Conservation (phyloP, 2,888 invertebrate genomes). For the Chrysolina haemoptera region DNA sequence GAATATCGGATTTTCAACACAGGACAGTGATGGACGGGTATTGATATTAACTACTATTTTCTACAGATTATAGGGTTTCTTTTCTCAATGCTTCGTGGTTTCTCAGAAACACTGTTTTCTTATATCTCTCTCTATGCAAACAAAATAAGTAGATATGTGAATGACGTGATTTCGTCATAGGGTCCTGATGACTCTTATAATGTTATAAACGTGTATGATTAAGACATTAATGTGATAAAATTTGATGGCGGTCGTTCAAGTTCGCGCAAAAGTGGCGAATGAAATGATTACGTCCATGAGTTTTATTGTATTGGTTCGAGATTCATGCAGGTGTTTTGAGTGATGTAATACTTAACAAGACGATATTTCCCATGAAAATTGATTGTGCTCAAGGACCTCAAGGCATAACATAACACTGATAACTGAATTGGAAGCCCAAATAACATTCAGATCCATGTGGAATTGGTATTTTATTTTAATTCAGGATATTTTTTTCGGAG, state of each 20-base stretch:
- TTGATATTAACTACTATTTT: too few species aligned
- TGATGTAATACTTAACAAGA: not conserved
- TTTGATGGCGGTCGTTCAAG: too few species aligned
- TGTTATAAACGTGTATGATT: too few species aligned
- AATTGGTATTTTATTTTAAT: conserved; percentile 11
- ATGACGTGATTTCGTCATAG: too few species aligned
- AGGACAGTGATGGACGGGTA: not conserved
- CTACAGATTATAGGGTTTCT: too few species aligned
- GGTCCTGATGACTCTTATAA: too few species aligned
- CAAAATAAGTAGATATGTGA: too few species aligned
- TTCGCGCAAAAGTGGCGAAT: not conserved
- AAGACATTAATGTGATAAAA: too few species aligned
- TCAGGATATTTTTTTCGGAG: conserved; percentile 11
- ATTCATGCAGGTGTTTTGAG: not conserved
- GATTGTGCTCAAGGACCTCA: not conserved
- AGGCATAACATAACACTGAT: not conserved
- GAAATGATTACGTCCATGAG: not conserved
- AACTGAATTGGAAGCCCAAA: not conserved
- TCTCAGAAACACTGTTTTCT: too few species aligned
- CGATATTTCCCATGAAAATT: not conserved
- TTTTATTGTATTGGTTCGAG: not conserved
- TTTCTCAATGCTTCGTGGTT: too few species aligned
- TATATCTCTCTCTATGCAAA: too few species aligned
- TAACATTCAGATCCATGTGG: not conserved
- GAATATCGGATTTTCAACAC: not conserved